These are phyloP conservation scores for Triplophysa siluroides DNA, from an alignment of 2,113 vertebrate species.

Conservation along the genomic window DNA sequence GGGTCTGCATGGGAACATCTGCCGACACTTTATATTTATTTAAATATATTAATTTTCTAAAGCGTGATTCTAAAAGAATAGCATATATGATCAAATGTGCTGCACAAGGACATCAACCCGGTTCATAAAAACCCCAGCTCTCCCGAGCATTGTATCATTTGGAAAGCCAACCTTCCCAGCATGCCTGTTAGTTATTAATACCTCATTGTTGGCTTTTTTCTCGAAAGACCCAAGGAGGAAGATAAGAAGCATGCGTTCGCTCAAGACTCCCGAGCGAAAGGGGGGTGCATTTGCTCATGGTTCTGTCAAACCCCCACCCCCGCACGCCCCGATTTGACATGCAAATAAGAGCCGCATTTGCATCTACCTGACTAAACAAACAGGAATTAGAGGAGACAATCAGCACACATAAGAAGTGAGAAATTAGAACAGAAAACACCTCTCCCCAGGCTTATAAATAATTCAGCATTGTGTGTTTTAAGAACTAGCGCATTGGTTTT, in stretches of 20 bases:
- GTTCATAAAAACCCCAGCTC: neutral
- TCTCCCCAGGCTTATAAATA: slow-evolving; percentile 65
- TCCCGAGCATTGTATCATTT: slow-evolving; percentile 15
- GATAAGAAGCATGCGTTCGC: slow-evolving; percentile 37
- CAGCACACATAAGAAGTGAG: slow-evolving; percentile 62
- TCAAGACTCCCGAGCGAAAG: slow-evolving; percentile 32
- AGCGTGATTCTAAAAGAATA: neutral
- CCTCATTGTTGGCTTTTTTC: slow-evolving; percentile 28
- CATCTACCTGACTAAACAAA: slow-evolving; percentile 68
- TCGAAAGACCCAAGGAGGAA: slow-evolving; percentile 29
- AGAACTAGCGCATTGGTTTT: slow-evolving; percentile 45
- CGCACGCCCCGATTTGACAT: slow-evolving; percentile 48
- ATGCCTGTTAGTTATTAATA: slow-evolving; percentile 38
- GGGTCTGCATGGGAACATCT: neutral
- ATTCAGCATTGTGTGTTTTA: slow-evolving; percentile 59
- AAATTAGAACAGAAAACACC: slow-evolving; percentile 61
- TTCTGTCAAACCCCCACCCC: slow-evolving; percentile 38
- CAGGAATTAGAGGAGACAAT: slow-evolving; percentile 67
- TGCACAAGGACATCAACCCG: neutral
- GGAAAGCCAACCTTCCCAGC: slow-evolving; percentile 30
- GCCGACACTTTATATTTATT: no score
- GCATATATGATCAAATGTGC: slow-evolving; percentile 13
- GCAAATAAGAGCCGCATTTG: slow-evolving; percentile 65
- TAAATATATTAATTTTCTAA: neutral
- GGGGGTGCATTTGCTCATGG: slow-evolving; percentile 44